These are phyloP conservation scores for Gymnopithys bicolor DNA, from an alignment of 2,797 vertebrate species.

Conservation along the genomic window DNA sequence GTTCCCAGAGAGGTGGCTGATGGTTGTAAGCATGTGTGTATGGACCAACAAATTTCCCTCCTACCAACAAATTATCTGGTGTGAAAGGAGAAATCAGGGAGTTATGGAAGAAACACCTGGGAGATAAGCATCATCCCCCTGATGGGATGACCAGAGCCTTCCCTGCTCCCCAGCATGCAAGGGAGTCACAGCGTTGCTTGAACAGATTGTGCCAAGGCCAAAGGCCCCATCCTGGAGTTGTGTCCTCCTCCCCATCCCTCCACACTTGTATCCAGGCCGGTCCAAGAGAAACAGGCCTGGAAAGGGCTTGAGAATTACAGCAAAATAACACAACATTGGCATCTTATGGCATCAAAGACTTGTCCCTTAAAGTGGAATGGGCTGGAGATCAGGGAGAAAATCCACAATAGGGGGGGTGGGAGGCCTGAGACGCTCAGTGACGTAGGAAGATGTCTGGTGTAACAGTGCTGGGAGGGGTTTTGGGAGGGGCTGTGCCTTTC, in stretches of 20 bases:
- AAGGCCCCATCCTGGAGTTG: neutral
- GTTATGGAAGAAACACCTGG: neutral
- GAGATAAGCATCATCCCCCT: neutral
- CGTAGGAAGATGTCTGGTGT: neutral
- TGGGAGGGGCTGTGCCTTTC: neutral
- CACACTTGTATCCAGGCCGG: neutral
- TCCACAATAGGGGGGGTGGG: fast-evolving
- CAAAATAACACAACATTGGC: neutral
- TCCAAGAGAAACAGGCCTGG: neutral
- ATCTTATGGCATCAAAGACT: neutral
- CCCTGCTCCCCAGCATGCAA: neutral
- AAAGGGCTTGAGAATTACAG: neutral
- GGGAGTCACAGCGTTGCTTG: neutral
- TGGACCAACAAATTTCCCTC: neutral
- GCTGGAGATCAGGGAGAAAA: neutral
- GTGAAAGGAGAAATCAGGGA: neutral
- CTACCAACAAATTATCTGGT: neutral
- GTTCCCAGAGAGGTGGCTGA: neutral
- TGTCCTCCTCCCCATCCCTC: neutral
- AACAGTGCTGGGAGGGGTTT: neutral
- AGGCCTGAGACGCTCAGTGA: fast-evolving
- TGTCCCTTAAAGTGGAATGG: neutral
- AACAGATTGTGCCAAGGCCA: neutral
- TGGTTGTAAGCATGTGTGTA: neutral
- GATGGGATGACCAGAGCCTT: neutral